Conservation (phyloP, 2,113 vertebrate species). For the Eleginops maclovinus region DNA sequence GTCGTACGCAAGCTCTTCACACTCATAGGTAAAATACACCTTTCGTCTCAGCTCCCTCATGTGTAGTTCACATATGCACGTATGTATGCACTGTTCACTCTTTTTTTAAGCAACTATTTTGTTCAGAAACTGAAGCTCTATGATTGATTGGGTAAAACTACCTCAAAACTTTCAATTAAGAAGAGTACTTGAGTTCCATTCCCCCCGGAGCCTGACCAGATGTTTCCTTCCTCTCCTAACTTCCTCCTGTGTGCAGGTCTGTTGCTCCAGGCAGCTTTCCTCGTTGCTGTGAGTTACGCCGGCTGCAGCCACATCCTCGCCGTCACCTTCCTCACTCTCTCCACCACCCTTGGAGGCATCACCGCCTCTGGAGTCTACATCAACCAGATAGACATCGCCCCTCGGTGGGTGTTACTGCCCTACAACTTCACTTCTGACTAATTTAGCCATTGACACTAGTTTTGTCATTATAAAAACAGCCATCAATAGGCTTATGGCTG, state of each 20-base stretch:
- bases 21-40: constrained; percentile 66
- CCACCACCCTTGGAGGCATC: constrained; percentile 69
- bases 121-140: no score
- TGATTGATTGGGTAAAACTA: no score
- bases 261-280: constrained; percentile 70
- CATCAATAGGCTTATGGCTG: no score
- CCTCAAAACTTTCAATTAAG: no score
- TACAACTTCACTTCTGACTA: background rate
- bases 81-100: no score
- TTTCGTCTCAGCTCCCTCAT: background rate
- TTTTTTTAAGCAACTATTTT: no score
- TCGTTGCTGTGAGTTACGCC: constrained; percentile 75
- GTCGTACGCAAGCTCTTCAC: constrained; percentile 86
- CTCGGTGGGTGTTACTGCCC: constrained; percentile 70
- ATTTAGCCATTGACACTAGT: background rate
- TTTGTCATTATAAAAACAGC: no score
- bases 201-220: no score
- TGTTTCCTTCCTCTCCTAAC: no score
- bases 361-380: constrained; percentile 81
- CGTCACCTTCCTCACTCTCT: constrained; percentile 80
- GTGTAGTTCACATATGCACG: background rate
- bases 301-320: constrained; percentile 77
- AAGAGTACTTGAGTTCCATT: no score
- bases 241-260: constrained; percentile 65
- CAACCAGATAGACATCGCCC: constrained; percentile 88